These are phyloP conservation scores for Marmota monax DNA, from an alignment of 2,113 vertebrate species.

Conservation along the genomic window DNA sequence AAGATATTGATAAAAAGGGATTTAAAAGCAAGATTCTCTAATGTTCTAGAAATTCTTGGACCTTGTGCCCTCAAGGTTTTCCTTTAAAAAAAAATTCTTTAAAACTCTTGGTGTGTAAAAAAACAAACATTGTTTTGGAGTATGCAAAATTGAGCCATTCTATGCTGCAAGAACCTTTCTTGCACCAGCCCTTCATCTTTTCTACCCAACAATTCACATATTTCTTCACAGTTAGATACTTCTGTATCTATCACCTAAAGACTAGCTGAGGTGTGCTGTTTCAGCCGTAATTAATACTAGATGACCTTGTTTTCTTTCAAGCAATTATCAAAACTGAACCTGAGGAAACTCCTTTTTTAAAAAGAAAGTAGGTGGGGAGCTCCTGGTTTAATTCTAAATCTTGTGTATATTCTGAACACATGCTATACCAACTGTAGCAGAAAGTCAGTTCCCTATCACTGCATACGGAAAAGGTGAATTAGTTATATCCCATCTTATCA, in stretches of 20 bases:
- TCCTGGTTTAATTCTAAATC: constrained; percentile 41
- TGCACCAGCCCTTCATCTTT: not conserved
- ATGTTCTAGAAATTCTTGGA: not conserved
- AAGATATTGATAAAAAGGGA: not conserved
- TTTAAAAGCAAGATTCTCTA: not conserved
- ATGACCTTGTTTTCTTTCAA: not conserved
- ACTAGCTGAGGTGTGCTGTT: not conserved
- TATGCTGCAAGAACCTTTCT: not conserved
- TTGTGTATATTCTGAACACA: not conserved
- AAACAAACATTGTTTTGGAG: not conserved
- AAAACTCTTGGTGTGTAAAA: not conserved
- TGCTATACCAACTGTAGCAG: not conserved
- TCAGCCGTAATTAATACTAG: not conserved
- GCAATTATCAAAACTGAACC: not conserved
- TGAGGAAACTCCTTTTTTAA: constrained; percentile 3
- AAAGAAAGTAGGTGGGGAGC: not conserved
- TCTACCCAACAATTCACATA: not conserved
- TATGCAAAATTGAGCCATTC: not conserved
- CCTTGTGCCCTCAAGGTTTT: not conserved
- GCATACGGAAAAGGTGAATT: not conserved
- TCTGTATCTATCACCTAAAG: not conserved
- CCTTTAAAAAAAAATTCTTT: not conserved
- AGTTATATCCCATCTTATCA: constrained; percentile 47
- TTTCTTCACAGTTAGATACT: not conserved
- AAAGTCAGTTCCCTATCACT: constrained; percentile 19